A percentile compares a stretch with the other conserved stretches of the same genome.
These are phyloP conservation scores for Geotrypetes seraphini DNA, from an alignment of 2,797 vertebrate species.

Conservation along the genomic window DNA sequence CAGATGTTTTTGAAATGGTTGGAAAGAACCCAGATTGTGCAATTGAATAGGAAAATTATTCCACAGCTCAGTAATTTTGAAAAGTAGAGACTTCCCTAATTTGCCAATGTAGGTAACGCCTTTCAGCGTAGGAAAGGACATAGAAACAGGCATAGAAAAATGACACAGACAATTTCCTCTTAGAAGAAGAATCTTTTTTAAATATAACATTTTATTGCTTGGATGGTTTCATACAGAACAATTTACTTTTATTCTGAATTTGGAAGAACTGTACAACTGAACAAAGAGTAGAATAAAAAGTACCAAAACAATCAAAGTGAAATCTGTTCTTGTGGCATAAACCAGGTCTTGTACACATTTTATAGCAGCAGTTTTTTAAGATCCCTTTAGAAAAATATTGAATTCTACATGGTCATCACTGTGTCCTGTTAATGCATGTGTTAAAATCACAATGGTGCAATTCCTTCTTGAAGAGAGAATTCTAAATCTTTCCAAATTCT, in stretches of 20 bases:
- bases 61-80: too few species aligned
- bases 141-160: too few species aligned
- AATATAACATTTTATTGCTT: slow-evolving; percentile 92
- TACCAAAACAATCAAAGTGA: slow-evolving; percentile 75
- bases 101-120: too few species aligned
- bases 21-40: too few species aligned
- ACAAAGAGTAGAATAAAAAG: slow-evolving; percentile 64
- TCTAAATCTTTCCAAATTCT: slow-evolving; percentile 34
- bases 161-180: too few species aligned
- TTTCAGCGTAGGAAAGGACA: too few species aligned
- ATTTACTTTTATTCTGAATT: slow-evolving; percentile 68
- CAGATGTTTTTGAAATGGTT: too few species aligned
- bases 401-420: slow-evolving; percentile 59
- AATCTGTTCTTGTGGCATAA: slow-evolving; percentile 72
- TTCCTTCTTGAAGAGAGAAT: slow-evolving; percentile 50
- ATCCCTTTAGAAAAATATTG: slow-evolving; percentile 79
- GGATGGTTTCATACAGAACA: slow-evolving; percentile 88
- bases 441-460: slow-evolving; percentile 54
- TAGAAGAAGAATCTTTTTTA: slow-evolving; percentile 45
- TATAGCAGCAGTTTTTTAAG: slow-evolving; percentile 75
- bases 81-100: too few species aligned
- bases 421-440: slow-evolving; percentile 55
- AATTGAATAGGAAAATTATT: too few species aligned
- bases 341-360: slow-evolving; percentile 67
- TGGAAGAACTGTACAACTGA: slow-evolving; percentile 76